Conservation (phyloP, 1,140 invertebrate genomes). For the Drosophila saltans region DNA sequence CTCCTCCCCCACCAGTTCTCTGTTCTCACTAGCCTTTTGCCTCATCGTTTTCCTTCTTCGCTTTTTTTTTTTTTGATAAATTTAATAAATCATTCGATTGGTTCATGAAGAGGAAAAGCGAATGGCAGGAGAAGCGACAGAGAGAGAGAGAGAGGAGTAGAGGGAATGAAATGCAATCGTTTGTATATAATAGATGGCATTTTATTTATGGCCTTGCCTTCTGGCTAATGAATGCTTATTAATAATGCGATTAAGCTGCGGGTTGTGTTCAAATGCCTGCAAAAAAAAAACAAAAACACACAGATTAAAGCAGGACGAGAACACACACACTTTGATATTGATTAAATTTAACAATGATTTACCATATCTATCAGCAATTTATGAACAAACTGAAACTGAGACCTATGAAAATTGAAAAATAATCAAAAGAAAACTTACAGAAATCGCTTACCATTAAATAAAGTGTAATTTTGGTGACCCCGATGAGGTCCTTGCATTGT, state of each 20-base stretch:
- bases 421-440: no score
- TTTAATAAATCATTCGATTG: conserved; percentile 71
- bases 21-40: conserved; percentile 25
- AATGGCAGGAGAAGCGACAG: no score
- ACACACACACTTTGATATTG: not conserved
- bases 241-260: conserved; percentile 63
- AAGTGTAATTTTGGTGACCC: not conserved
- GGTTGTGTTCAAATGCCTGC: conserved; percentile 7
- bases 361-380: not conserved
- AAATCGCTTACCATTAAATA: not conserved
- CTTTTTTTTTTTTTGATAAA: conserved; percentile 50
- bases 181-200: conserved; percentile 67
- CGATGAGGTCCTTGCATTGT: not conserved
- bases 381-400: not conserved
- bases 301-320: not conserved
- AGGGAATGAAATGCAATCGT: conserved; percentile 53
- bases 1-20: not conserved
- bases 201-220: conserved; percentile 61
- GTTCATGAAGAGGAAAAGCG: conserved; percentile 12
- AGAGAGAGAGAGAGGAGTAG: not conserved
- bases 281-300: not conserved
- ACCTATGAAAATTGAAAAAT: not conserved
- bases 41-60: conserved; percentile 5
- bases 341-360: not conserved
- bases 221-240: conserved; percentile 69